Evolutionary conservation across 2,113 vertebrate genomes (phyloP), one percentile per base, ranked within the genome.

Genomic region (Sander vitreus): DNA sequence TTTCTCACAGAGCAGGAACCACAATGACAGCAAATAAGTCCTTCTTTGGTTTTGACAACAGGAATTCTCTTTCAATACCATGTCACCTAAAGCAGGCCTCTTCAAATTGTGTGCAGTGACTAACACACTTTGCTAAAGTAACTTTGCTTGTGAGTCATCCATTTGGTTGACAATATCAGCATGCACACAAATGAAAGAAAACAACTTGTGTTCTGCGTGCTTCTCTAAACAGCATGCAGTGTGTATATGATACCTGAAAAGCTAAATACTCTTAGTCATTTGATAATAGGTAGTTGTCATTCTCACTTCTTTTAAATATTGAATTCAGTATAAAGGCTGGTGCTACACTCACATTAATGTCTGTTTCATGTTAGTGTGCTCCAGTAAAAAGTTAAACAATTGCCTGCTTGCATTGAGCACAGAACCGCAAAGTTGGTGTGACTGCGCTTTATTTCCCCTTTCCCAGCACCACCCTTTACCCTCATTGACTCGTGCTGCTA

Each of bases 1-100:
- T 84, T 95, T 94, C 91, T 92, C 92, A 94, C 78, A 78, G 43
- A 86, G 48, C 27, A 45, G 45, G 39, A 64, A 54, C 55, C 58
- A 8, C 54, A 60, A 18, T 51, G 4, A 73, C 25, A 78, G 67
- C 72, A 78, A 69, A 77, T 64, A 66, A 76, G 47, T 50, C 64
- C 21, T 33, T 51, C 18, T 16, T 16, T 58, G 30, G 23, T 84
- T 69, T 71, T 62, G 13, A 66, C 14, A 53, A 68, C 48, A 79
- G 13, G 19, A 48, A 58, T 64, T 69, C 15, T 19, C 36, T 8
- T 6, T 47, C 33, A 55, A 14, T 14, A 1, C 13, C 23, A 4
- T 53, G n/a, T 62, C 5, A 59, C 18, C 45, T 6, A 3, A 36
- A 57, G 1, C 1, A 2, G 1, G 7, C 6, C 25, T 47, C 33